These are phyloP conservation scores for Brachyalestes nurse DNA, from an alignment of 2,797 vertebrate genomes.

Conservation along the genomic window DNA sequence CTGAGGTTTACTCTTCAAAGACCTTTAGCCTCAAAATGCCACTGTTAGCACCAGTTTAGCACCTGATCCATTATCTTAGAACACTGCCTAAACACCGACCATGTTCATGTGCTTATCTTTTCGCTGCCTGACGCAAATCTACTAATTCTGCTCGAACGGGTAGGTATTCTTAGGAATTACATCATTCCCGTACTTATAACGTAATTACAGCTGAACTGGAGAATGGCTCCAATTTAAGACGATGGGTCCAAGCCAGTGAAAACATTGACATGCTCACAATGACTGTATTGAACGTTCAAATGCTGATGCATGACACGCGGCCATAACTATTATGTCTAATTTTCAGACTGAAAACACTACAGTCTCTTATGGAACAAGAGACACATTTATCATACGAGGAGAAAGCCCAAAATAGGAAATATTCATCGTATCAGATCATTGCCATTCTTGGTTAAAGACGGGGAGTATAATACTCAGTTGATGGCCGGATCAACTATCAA, in stretches of 20 bases:
- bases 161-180: conserved; percentile 10
- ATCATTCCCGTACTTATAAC: conserved; percentile 5
- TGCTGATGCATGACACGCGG: conserved; percentile 28
- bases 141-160: neutral
- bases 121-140: neutral
- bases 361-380: conserved; percentile 2
- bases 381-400: neutral
- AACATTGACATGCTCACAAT: conserved; percentile 37
- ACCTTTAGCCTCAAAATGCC: conserved; percentile 3
- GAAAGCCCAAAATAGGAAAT: neutral
- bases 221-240: conserved; percentile 7
- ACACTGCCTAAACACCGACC: neutral
- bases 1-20: neutral
- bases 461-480: neutral
- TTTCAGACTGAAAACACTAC: conserved; percentile 33
- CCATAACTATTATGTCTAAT: conserved; percentile 33
- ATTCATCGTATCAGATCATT: neutral
- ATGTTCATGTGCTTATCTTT: neutral
- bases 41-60: conserved; percentile 7
- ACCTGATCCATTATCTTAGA: conserved; percentile 12
- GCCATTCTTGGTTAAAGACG: neutral
- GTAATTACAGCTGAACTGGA: neutral
- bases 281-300: conserved; percentile 38
- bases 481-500: neutral
- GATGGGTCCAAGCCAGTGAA: conserved; percentile 21